Conservation (phyloP, 2,888 invertebrate species). For the Baccha elongata region DNA sequence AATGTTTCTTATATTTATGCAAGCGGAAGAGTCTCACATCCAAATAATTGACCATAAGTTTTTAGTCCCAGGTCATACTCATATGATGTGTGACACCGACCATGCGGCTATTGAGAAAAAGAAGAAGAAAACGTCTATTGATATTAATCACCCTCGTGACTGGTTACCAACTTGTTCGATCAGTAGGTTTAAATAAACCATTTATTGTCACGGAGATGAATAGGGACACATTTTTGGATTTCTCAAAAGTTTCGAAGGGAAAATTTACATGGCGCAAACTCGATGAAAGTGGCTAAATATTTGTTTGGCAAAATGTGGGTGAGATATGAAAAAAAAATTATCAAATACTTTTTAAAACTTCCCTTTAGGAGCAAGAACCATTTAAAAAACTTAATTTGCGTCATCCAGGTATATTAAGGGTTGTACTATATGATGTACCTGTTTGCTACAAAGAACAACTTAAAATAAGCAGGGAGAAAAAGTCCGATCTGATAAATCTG, state of each 20-base stretch:
- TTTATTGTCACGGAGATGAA: constrained; percentile 18
- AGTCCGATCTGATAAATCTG: constrained; percentile 8
- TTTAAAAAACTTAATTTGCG: constrained; percentile 31
- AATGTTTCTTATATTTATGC: constrained; percentile 50
- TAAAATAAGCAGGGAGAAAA: constrained; percentile 33
- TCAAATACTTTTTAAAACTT: constrained; percentile 26
- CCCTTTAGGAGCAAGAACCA: constrained; percentile 16
- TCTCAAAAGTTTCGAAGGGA: constrained; percentile 15
- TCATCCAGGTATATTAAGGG: constrained; percentile 4
- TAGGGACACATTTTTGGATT: constrained; percentile 10
- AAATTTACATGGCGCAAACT: constrained; percentile 26
- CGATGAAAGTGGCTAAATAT: constrained; percentile 25
- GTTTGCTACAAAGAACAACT: constrained; percentile 8
- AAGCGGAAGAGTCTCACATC: constrained; percentile 20
- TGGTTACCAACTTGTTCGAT: constrained; percentile 25
- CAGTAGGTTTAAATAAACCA: constrained; percentile 1
- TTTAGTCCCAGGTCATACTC: constrained; percentile 25
- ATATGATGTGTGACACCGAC: too few relatives aligned
- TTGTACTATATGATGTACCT: background rate
- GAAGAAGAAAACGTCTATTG: constrained; percentile 23
- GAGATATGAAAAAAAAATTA: constrained; percentile 19
- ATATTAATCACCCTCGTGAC: constrained; percentile 33
- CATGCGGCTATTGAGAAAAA: constrained; percentile 33
- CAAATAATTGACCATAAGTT: constrained; percentile 35
- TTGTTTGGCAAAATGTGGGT: constrained; percentile 29